Evolutionary conservation across 2,113 vertebrate genomes (phyloP).

Genomic region (Phocoena phocoena): DNA sequence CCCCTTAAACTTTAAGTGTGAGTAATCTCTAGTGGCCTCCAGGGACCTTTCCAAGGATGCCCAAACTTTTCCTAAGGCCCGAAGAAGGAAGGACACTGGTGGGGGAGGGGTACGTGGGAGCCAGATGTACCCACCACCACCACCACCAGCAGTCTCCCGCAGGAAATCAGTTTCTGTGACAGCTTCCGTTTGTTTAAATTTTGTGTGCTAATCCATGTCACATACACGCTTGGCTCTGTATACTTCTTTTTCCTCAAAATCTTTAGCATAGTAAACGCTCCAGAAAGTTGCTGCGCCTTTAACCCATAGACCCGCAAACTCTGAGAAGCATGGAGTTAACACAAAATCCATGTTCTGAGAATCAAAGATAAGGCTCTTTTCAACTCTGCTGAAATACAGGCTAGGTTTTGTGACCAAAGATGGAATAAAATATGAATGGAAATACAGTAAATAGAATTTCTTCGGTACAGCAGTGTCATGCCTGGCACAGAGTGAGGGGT

Average conservation of each 20-base stretch:
- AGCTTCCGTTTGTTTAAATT: not conserved
- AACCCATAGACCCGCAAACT: not conserved
- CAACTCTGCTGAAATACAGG: not conserved
- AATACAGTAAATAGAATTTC: not conserved
- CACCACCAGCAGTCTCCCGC: not conserved
- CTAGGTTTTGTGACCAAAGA: not conserved
- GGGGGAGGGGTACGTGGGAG: not conserved
- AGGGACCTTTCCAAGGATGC: not conserved
- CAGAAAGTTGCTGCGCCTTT: not conserved
- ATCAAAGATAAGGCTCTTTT: not conserved
- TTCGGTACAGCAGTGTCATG: not conserved
- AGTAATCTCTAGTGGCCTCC: slow-evolving; percentile 44
- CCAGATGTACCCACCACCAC: not conserved
- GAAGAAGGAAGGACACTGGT: not conserved
- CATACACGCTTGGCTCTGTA: not conserved
- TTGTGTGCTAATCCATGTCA: not conserved
- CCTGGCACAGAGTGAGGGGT: not conserved
- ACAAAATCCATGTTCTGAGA: slow-evolving; percentile 5
- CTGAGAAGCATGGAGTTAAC: not conserved
- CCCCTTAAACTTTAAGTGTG: not conserved
- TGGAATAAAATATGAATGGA: not conserved
- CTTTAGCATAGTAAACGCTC: not conserved
- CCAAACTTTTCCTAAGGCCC: not conserved
- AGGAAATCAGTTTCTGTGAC: not conserved
- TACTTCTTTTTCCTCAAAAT: not conserved